Evolutionary conservation across 2,113 vertebrate species (phyloP).

Genomic region (Chamaetylas fuelleborni): DNA sequence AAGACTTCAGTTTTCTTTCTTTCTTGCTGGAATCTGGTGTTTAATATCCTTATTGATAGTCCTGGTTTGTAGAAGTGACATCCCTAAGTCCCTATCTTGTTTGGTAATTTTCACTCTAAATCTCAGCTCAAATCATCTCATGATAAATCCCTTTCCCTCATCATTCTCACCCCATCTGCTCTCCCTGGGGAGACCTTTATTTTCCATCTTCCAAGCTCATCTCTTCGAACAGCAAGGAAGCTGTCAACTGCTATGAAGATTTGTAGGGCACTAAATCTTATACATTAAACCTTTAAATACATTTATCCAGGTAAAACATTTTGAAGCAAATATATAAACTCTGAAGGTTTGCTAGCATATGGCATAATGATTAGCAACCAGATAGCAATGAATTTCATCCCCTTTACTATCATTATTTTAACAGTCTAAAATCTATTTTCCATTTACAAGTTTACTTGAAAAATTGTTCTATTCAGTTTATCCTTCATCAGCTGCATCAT

Average conservation of each 20-base stretch:
- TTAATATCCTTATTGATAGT: conserved; percentile 49
- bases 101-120: conserved; percentile 66
- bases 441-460: neutral
- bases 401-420: conserved; percentile 51
- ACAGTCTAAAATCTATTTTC: conserved; percentile 29
- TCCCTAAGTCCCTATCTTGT: conserved; percentile 64
- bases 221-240: conserved; percentile 48
- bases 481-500: neutral
- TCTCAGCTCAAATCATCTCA: conserved; percentile 55
- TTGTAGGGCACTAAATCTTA: conserved; percentile 65
- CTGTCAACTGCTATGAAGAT: conserved; percentile 65
- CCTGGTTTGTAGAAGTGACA: conserved; percentile 50
- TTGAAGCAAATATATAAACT: conserved; percentile 45
- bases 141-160: conserved; percentile 60
- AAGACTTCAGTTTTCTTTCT: neutral
- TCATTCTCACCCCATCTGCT: conserved; percentile 67
- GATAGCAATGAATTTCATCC: conserved; percentile 24
- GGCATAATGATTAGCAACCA: conserved; percentile 65
- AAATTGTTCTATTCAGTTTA: neutral
- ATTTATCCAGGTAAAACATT: conserved; percentile 67
- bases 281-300: conserved; percentile 60
- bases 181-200: conserved; percentile 34
- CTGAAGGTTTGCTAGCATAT: conserved; percentile 45
- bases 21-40: neutral
- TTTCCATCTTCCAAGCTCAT: conserved; percentile 59